These are phyloP conservation scores for Andrena hattorfiana DNA, from an alignment of 2,888 invertebrate genomes.

Conservation along the genomic window DNA sequence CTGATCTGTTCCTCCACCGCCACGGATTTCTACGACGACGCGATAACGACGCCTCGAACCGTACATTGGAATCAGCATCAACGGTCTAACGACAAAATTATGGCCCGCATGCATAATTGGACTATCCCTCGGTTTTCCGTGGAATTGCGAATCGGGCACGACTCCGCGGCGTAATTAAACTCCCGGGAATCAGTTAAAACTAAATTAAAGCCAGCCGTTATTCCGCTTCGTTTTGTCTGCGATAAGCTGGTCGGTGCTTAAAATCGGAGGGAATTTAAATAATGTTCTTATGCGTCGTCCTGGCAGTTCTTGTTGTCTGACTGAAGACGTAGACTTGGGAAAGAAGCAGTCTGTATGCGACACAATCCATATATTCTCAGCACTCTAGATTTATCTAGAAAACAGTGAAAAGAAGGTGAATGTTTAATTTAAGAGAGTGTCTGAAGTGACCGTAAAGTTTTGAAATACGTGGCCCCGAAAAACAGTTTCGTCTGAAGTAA, in stretches of 20 bases:
- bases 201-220: conserved; percentile 7
- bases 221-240: conserved; percentile 12
- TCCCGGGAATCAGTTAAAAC: conserved; percentile 28
- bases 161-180: conserved; percentile 25
- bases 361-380: too few species aligned
- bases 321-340: not conserved
- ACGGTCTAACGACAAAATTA: conserved; percentile 58
- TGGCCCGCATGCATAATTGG: conserved; percentile 61
- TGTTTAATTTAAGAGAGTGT: not conserved
- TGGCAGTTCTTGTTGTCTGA: not conserved
- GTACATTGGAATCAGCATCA: conserved; percentile 16
- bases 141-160: conserved; percentile 24
- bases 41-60: conserved; percentile 57
- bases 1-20: conserved; percentile 52
- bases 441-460: not conserved
- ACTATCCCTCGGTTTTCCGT: not conserved
- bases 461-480: not conserved
- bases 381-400: too few species aligned
- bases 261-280: not conserved
- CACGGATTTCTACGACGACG: not conserved
- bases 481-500: not conserved
- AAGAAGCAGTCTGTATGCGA: not conserved
- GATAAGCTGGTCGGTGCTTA: not conserved
- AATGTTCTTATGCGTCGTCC: not conserved
- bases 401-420: not conserved